Evolutionary conservation across 2,888 invertebrate genomes (phyloP).

Genomic region (Nasonia oneida): DNA sequence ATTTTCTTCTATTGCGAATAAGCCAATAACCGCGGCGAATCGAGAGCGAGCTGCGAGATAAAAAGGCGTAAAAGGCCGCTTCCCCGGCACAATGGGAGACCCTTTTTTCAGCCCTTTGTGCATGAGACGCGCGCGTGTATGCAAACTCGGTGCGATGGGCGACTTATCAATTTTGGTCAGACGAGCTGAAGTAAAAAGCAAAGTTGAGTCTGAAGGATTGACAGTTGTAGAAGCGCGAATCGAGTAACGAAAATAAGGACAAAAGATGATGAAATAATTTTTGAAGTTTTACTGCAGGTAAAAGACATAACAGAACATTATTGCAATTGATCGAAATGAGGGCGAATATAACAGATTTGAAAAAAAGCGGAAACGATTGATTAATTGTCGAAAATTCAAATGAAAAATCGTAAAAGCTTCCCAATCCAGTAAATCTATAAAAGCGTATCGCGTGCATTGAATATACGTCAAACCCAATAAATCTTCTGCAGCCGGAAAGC

Average conservation of each 20-base stretch:
- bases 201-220: constrained; percentile 15
- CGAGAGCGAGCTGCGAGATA: constrained; percentile 25
- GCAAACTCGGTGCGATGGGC: not conserved
- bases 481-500: not conserved
- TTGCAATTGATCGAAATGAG: too few species aligned
- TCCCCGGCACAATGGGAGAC: constrained; percentile 7
- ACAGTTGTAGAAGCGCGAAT: not conserved
- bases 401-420: not conserved
- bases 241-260: too few species aligned
- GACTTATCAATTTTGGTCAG: not conserved
- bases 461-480: not conserved
- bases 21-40: constrained; percentile 60
- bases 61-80: constrained; percentile 6
- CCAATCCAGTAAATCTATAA: not conserved
- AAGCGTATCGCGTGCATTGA: not conserved
- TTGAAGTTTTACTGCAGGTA: too few species aligned
- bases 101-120: constrained; percentile 16
- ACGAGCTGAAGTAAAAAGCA: not conserved
- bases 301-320: too few species aligned
- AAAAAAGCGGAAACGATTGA: not conserved
- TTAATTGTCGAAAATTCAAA: not conserved
- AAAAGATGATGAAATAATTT: too few species aligned
- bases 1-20: constrained; percentile 54
- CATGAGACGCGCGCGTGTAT: not conserved
- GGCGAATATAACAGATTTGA: not conserved